A percentile compares a stretch with the other conserved stretches of the same genome.
Evolutionary conservation across 2,888 invertebrate genomes (phyloP).

Genomic region (Eupithecia exiguata): DNA sequence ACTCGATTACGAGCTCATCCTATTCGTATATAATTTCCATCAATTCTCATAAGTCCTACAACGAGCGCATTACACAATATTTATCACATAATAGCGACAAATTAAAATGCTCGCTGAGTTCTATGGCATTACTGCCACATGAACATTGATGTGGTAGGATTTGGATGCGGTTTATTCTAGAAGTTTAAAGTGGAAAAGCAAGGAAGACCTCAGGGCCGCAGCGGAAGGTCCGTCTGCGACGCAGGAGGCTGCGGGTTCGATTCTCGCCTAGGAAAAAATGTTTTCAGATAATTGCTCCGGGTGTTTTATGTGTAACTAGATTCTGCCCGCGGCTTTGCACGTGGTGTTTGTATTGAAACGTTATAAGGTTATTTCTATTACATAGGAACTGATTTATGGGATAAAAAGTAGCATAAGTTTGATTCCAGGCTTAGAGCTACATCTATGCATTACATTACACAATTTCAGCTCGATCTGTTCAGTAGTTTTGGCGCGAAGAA

Average conservation of each 20-base stretch:
- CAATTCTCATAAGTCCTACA: constrained; percentile 13
- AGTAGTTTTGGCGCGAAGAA: no score
- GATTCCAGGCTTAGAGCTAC: no score
- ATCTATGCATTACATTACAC: no score
- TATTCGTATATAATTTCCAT: constrained; percentile 24
- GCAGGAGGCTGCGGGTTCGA: background rate
- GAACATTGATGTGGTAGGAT: constrained; percentile 11
- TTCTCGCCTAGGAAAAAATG: background rate
- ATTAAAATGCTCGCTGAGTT: constrained; percentile 29
- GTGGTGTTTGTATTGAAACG: no score
- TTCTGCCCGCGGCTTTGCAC: no score
- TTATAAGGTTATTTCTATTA: no score
- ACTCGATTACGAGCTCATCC: constrained; percentile 20
- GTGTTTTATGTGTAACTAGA: no score
- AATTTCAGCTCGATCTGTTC: no score
- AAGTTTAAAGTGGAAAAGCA: background rate
- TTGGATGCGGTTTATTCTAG: constrained; percentile 7
- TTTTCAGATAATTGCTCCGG: background rate
- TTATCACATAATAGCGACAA: constrained; percentile 25
- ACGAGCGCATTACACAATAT: constrained; percentile 30
- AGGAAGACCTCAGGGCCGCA: background rate
- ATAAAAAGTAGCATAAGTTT: no score
- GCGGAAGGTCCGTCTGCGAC: background rate
- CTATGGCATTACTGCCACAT: constrained; percentile 25
- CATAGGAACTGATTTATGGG: no score